Evolutionary conservation across 2,113 vertebrate species (phyloP).

Genomic region (Mesitornis unicolor): DNA sequence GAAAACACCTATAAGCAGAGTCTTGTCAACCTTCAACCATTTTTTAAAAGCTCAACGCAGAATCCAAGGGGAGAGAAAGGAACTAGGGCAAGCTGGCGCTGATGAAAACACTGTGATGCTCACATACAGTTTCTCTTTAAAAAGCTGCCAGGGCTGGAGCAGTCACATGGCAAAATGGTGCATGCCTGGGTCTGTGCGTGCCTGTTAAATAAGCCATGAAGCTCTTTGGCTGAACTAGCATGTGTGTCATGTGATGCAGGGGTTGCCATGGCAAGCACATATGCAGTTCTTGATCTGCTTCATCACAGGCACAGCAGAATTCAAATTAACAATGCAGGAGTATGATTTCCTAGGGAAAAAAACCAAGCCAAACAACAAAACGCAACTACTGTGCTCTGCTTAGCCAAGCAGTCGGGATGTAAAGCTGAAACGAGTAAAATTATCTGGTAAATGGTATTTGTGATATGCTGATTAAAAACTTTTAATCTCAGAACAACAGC

Average conservation of each 20-base stretch:
- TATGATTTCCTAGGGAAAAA: background rate
- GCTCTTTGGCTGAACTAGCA: slow-evolving; percentile 8
- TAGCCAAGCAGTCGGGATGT: background rate
- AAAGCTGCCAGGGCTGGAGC: background rate
- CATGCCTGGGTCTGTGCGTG: background rate
- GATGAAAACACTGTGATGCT: background rate
- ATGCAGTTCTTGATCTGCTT: background rate
- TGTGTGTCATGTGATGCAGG: background rate
- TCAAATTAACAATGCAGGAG: slow-evolving; percentile 1
- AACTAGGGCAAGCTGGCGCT: rapidly evolving
- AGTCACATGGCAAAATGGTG: slow-evolving; percentile 13
- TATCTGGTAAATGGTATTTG: background rate
- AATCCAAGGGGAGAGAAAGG: background rate
- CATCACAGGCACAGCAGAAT: background rate
- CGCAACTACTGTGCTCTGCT: background rate
- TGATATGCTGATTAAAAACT: background rate
- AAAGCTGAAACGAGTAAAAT: background rate
- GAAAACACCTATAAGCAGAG: background rate
- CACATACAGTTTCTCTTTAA: background rate
- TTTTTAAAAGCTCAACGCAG: background rate
- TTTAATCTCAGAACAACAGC: background rate
- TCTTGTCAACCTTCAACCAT: background rate
- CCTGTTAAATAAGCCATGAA: slow-evolving; percentile 32
- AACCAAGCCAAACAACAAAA: too few relatives aligned
- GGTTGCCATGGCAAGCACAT: slow-evolving; percentile 65